These are phyloP conservation scores for Cyrtodaria siliqua DNA, from an alignment of 2,888 invertebrate genomes.

Conservation along the genomic window DNA sequence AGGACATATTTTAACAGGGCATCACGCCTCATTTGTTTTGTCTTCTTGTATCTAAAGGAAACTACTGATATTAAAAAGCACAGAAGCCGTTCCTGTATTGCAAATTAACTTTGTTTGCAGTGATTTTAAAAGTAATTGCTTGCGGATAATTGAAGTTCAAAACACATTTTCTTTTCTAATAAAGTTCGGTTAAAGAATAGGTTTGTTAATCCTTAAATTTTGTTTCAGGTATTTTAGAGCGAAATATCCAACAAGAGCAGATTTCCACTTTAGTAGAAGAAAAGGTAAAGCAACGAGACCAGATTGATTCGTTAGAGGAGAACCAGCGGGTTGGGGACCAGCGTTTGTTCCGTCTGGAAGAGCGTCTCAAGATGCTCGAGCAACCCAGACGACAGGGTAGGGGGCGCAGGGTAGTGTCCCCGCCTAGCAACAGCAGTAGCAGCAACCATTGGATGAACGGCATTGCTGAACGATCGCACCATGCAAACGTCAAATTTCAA, in stretches of 20 bases:
- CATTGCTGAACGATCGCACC: conserved; percentile 65
- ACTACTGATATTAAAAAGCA: too few relatives aligned
- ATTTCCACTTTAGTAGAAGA: conserved; percentile 67
- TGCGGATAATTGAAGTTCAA: too few relatives aligned
- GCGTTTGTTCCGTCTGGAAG: conserved; percentile 62
- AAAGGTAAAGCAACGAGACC: conserved; percentile 62
- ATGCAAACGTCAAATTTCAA: conserved; percentile 69
- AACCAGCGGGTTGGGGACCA: conserved; percentile 68
- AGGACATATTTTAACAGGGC: too few relatives aligned
- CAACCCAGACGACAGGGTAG: conserved; percentile 35
- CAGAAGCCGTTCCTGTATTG: too few relatives aligned
- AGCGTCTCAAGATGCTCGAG: conserved; percentile 63
- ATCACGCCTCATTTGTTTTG: too few relatives aligned
- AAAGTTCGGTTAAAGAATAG: too few relatives aligned
- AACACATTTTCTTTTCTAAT: too few relatives aligned
- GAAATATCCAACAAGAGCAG: conserved; percentile 70
- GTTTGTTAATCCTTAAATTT: too few relatives aligned
- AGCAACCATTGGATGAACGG: conserved; percentile 70
- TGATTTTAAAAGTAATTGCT: too few relatives aligned
- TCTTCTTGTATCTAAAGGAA: too few relatives aligned
- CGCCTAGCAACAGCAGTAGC: conserved; percentile 45
- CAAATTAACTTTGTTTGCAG: too few relatives aligned
- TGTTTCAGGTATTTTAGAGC: conserved; percentile 58
- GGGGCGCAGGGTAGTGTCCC: conserved; percentile 43
- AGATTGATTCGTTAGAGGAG: conserved; percentile 66